Conservation (phyloP, 2,113 vertebrate genomes). For the Sturnus vulgaris region DNA sequence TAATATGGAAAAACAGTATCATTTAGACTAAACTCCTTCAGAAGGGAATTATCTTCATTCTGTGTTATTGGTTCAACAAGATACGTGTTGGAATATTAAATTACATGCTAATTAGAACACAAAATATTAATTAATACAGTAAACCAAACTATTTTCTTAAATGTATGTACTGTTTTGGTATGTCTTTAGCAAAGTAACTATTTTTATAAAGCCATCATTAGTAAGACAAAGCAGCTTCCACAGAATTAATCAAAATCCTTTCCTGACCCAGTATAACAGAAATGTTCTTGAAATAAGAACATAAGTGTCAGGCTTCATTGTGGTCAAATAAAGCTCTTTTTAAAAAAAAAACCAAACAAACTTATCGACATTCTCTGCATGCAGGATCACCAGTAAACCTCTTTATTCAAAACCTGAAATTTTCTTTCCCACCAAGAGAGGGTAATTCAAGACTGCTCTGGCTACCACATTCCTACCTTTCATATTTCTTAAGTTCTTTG, state of each 20-base stretch:
- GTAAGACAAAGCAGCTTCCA: not conserved
- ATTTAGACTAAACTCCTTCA: not conserved
- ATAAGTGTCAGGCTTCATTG: not conserved
- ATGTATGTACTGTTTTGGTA: not conserved
- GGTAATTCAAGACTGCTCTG: not conserved
- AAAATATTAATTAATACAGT: not conserved
- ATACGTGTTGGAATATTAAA: not conserved
- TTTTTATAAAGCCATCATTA: not conserved
- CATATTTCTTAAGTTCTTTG: not conserved
- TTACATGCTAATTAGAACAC: not conserved
- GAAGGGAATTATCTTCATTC: not conserved
- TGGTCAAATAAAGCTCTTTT: not conserved
- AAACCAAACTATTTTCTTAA: not conserved
- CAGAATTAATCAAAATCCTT: not conserved
- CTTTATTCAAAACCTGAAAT: not conserved
- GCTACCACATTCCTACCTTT: not conserved
- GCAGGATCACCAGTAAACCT: not conserved
- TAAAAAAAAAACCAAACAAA: not conserved
- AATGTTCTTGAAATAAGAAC: not conserved
- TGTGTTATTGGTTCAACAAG: not conserved
- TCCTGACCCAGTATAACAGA: not conserved
- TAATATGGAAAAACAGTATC: not conserved
- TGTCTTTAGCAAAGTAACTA: not conserved
- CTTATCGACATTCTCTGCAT: not conserved
- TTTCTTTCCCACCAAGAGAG: not conserved